A percentile compares a stretch with the other conserved stretches of the same genome.
These are phyloP conservation scores for Rhineura floridana DNA, from an alignment of 2,113 vertebrate species.

Conservation along the genomic window DNA sequence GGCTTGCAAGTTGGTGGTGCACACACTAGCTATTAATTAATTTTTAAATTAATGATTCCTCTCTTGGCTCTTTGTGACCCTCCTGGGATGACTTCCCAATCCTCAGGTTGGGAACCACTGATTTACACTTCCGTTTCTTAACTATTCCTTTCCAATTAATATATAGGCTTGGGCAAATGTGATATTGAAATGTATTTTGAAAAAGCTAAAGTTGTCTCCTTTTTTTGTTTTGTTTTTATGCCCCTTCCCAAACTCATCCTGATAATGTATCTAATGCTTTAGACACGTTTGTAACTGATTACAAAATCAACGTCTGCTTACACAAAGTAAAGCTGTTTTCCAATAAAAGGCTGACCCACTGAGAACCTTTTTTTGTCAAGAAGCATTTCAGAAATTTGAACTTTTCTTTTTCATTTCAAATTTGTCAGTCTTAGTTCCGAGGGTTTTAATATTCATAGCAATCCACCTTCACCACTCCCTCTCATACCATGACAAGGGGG, in stretches of 20 bases:
- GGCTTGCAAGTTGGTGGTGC: too few relatives aligned
- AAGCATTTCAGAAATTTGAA: neutral
- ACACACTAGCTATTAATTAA: too few relatives aligned
- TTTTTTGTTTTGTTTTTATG: conserved; percentile 44
- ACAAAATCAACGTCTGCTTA: neutral
- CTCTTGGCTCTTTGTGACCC: too few relatives aligned
- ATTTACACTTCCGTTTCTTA: conserved; percentile 45
- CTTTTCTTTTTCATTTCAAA: conserved; percentile 40
- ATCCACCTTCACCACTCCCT: neutral
- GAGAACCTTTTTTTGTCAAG: conserved; percentile 13
- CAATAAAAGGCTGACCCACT: neutral
- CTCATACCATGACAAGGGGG: conserved; percentile 10
- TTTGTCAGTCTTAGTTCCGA: conserved; percentile 24
- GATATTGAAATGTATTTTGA: conserved; percentile 65
- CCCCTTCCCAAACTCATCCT: conserved; percentile 14
- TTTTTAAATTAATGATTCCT: too few relatives aligned
- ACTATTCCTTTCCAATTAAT: conserved; percentile 38
- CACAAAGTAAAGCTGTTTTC: neutral
- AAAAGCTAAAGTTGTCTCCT: conserved; percentile 34
- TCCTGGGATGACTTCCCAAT: too few relatives aligned
- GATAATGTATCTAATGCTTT: neutral
- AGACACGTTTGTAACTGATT: neutral
- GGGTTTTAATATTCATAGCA: neutral
- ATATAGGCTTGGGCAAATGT: conserved; percentile 52
- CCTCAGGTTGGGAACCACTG: too few relatives aligned